Evolutionary conservation across 2,888 invertebrate genomes (phyloP), one percentile per base, ranked within the genome.

Genomic region (Meteorus colon): DNA sequence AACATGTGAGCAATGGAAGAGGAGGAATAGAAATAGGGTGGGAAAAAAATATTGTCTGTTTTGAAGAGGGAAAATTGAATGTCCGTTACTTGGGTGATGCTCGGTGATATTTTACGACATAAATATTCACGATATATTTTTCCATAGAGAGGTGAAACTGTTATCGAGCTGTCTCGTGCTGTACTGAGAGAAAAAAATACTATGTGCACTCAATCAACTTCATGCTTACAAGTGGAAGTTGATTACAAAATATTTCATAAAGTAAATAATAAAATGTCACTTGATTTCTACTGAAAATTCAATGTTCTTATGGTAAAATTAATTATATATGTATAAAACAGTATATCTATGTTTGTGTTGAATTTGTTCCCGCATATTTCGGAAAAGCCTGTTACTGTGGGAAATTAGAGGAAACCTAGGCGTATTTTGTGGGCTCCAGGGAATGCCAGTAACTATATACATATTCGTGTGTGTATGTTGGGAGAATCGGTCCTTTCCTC

Each of bases 11-110:
- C 48, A 48, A 48, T n/a, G n/a, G 4, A 16, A 48, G 16, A 48
- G 48, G 14, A 48, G 16, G 65, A 65, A n/a, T 27, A 29, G 16
- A 31, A 45, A 67, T n/a, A 45, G 5, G 45, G 2, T 51, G n/a
- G 16, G n/a, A 51, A 29, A 29, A 29, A 69, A 51, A 31, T 29
- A 55, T 24, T 69, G 48, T 67, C 48, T 67, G 48, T 67, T 67
- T 67, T 45, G 45, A 67, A 29, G 45, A 16, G 31, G 51, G 69
- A 55, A 69, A 69, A 69, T 69, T 69, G 69, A 69, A 69, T 69
- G 69, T 69, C 69, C 69, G 29, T 31, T 29, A 29, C 19, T 69
- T 31, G 55, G 29, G 12, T n/a, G 41, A 69, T 65, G 37, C 31
- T 29, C 4, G 48, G n/a, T 27, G 51, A 69, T 67, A 27, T 67